A percentile compares a stretch with the other conserved stretches of the same genome.
Evolutionary conservation across 2,888 invertebrate genomes (phyloP).

Genomic region (Sialis fuliginosa): DNA sequence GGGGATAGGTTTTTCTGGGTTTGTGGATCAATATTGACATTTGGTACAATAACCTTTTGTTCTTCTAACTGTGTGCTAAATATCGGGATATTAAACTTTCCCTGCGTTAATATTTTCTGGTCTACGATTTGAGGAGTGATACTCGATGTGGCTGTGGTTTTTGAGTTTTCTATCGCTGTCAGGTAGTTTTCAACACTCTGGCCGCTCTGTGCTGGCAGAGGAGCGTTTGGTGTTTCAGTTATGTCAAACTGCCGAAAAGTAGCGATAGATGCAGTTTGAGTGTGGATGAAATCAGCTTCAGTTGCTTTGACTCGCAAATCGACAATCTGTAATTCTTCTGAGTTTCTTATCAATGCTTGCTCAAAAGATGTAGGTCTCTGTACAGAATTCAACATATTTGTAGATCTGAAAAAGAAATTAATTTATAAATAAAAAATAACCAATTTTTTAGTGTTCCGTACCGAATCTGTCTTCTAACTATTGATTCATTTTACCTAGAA

Average conservation of each 20-base stretch:
- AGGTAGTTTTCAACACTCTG: slow-evolving; percentile 40
- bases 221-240: slow-evolving; percentile 24
- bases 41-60: background rate
- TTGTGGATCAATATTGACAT: background rate
- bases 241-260: slow-evolving; percentile 30
- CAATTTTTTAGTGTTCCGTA: too few relatives aligned
- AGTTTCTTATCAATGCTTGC: background rate
- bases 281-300: slow-evolving; percentile 27
- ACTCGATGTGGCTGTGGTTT: background rate
- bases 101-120: background rate
- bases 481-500: too few relatives aligned
- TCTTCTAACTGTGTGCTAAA: background rate
- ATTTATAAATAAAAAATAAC: background rate
- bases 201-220: slow-evolving; percentile 35
- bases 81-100: background rate
- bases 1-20: background rate
- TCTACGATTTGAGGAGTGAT: too few relatives aligned
- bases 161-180: slow-evolving; percentile 29
- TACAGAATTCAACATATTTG: background rate
- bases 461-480: too few relatives aligned
- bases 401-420: slow-evolving; percentile 3
- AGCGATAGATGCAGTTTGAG: slow-evolving; percentile 35
- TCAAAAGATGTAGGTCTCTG: slow-evolving; percentile 4
- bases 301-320: slow-evolving; percentile 52
- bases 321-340: slow-evolving; percentile 36